phyloP scores from a whole-genome alignment of 2,113 vertebrate species.

The Craseonycteris thonglongyai region DNA sequence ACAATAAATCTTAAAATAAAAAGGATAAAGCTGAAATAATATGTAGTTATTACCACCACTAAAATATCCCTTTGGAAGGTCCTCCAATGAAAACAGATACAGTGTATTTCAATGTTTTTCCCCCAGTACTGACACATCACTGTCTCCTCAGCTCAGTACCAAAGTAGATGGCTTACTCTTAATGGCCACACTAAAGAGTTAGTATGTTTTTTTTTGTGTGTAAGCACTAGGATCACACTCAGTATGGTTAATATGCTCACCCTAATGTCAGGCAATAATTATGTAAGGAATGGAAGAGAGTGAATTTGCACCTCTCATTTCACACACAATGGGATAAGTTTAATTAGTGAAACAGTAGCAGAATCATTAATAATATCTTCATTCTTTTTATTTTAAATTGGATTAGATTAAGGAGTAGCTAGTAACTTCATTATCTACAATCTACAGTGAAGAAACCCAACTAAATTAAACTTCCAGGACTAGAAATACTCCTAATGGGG shows the following conservation, averaged over 20 bases:
- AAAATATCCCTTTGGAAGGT: neutral
- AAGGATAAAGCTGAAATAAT: neutral
- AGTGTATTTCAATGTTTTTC: neutral
- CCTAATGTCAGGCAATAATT: neutral
- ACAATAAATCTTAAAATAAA: too few relatives aligned
- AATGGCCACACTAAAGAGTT: neutral
- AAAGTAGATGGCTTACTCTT: neutral
- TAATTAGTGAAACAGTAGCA: neutral
- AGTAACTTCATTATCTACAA: neutral
- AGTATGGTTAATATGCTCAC: neutral
- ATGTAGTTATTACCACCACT: neutral
- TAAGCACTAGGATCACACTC: neutral
- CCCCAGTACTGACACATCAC: neutral
- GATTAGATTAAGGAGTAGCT: neutral
- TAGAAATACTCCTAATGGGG: neutral
- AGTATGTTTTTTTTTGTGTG: neutral
- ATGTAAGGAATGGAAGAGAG: neutral
- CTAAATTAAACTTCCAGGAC: neutral
- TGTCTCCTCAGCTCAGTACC: neutral
- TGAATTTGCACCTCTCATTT: neutral
- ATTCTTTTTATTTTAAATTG: neutral
- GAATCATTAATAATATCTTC: neutral
- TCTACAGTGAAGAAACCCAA: neutral
- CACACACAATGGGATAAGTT: neutral
- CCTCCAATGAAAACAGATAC: neutral